Conservation (phyloP, 2,113 vertebrate genomes). For the Lanius collurio region DNA sequence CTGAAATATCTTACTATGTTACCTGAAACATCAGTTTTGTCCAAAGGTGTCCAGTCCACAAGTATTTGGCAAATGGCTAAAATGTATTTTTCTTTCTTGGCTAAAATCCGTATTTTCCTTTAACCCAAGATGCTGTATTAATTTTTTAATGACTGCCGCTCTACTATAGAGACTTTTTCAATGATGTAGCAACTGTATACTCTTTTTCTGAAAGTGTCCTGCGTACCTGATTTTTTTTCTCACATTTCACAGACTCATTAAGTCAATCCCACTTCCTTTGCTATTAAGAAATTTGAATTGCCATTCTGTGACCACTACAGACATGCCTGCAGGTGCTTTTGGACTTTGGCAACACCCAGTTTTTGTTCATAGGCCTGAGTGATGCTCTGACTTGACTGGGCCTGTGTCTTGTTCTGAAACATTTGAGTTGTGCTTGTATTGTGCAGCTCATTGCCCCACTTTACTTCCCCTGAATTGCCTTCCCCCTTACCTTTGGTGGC, state of each 20-base stretch:
- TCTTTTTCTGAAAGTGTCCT: background rate
- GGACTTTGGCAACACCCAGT: background rate
- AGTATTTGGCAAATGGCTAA: background rate
- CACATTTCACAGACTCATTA: background rate
- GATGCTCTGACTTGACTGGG: conserved; percentile 35
- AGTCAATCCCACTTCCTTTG: background rate
- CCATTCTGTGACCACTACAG: background rate
- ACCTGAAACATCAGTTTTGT: background rate
- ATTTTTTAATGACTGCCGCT: background rate
- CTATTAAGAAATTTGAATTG: background rate
- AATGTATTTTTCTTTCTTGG: background rate
- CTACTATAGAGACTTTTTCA: background rate
- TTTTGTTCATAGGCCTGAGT: background rate
- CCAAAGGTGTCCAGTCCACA: background rate
- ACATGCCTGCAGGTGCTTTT: background rate
- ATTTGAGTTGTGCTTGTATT: background rate
- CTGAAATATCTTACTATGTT: background rate
- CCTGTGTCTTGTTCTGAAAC: background rate
- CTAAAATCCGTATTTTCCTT: background rate
- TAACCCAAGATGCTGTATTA: background rate
- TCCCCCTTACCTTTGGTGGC: background rate
- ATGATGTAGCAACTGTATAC: background rate
- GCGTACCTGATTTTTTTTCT: background rate
- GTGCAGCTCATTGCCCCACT: background rate
- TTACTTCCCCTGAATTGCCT: background rate